Conservation (phyloP, 2,113 vertebrate species). For the Platichthys flesus region DNA sequence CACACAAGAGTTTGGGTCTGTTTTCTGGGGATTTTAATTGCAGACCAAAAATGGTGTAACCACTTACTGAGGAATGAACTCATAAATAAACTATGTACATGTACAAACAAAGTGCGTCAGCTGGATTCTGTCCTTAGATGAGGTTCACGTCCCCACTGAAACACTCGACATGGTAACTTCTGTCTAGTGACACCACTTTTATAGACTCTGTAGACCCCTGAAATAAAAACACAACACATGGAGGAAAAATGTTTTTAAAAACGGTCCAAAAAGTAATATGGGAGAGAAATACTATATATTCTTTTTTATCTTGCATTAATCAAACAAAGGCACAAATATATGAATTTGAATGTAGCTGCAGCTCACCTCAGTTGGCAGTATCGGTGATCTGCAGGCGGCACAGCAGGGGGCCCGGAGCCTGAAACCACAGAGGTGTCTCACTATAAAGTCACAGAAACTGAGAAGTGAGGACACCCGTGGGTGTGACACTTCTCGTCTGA, state of each 20-base stretch:
- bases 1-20: no score
- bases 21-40: slow-evolving; percentile 15
- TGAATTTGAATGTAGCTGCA: not conserved
- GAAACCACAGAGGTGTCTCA: slow-evolving; percentile 43
- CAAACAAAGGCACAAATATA: not conserved
- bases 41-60: not conserved
- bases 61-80: not conserved
- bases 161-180: slow-evolving; percentile 90
- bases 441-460: slow-evolving; percentile 22
- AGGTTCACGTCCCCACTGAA: slow-evolving; percentile 86
- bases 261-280: not conserved
- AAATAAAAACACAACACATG: slow-evolving; percentile 5
- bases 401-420: slow-evolving; percentile 67
- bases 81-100: not conserved
- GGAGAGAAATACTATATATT: no score
- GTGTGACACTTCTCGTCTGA: slow-evolving; percentile 29
- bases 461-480: not conserved
- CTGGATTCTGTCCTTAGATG: slow-evolving; percentile 31
- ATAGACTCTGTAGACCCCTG: slow-evolving; percentile 91
- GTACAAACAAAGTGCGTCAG: not conserved
- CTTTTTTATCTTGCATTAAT: not conserved
- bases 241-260: not conserved
- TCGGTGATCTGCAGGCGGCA: slow-evolving; percentile 61
- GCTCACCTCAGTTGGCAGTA: slow-evolving; percentile 70
- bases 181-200: slow-evolving; percentile 89